Evolutionary conservation across 2,797 vertebrate genomes (phyloP).

Genomic region (Anableps anableps): DNA sequence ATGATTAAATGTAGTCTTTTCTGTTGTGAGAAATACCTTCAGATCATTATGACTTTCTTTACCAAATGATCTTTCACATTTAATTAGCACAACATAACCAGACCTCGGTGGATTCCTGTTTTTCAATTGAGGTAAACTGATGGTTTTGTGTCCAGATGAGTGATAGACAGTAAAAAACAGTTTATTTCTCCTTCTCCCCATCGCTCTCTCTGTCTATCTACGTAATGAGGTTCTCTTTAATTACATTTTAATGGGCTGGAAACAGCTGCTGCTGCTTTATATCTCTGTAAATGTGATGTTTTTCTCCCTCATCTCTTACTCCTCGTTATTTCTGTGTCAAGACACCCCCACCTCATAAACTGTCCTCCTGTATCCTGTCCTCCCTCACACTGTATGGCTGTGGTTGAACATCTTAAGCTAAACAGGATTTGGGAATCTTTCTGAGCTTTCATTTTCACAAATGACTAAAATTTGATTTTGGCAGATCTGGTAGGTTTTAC

Average conservation of each 20-base stretch:
- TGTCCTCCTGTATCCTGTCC: background rate
- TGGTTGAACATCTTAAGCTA: background rate
- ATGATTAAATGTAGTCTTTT: slow-evolving; percentile 47
- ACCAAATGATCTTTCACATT: slow-evolving; percentile 57
- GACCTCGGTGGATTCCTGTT: slow-evolving; percentile 14
- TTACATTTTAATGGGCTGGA: slow-evolving; percentile 76
- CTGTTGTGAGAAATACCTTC: slow-evolving; percentile 49
- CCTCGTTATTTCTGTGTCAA: slow-evolving; percentile 4
- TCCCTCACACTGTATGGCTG: background rate
- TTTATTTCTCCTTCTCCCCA: slow-evolving; percentile 57
- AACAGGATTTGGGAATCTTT: background rate
- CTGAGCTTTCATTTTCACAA: background rate
- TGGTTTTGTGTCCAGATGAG: slow-evolving; percentile 54
- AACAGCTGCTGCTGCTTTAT: slow-evolving; percentile 67
- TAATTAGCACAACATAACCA: slow-evolving; percentile 55
- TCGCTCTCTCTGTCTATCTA: slow-evolving; percentile 55
- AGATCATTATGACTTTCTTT: slow-evolving; percentile 48
- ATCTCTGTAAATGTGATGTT: slow-evolving; percentile 36
- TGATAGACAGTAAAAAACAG: slow-evolving; percentile 56
- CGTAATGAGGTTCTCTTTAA: slow-evolving; percentile 72
- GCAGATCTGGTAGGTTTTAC: background rate
- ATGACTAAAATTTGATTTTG: background rate
- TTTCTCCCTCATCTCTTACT: slow-evolving; percentile 4
- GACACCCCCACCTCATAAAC: slow-evolving; percentile 18
- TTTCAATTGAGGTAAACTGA: slow-evolving; percentile 56